Evolutionary conservation across 2,113 vertebrate genomes (phyloP), one percentile per base, ranked within the genome.

Genomic region (Hemiscyllium ocellatum): DNA sequence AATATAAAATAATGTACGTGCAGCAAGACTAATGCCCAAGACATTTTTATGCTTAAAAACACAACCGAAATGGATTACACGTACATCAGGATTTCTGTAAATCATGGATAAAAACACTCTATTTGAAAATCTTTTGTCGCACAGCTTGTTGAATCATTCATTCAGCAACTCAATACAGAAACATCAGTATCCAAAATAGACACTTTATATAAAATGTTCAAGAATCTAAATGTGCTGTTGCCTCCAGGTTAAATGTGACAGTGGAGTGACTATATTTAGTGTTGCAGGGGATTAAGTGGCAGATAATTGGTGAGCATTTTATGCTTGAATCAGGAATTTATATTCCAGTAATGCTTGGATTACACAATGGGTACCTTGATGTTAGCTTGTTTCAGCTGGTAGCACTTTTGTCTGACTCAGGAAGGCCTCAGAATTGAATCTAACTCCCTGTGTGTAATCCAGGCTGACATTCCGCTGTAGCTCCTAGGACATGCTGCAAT

Each of bases 261-360:
- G 33, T n/a, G 29, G 26, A 61, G 29, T 61, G 29, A 61, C 87
- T n/a, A n/a, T 65, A 91, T 91, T 91, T 91, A 91, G 87, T 6
- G 87, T 61, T 91, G 87, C 56, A 65, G 87, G 87, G 56, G 87
- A 91, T 91, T 91, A 91, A 91, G 52, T 19, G 87, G 87, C 29
- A 91, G 87, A 61, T 91, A 65, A 91, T 90, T 61, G 87, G 87
- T 90, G 87, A 89, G 50, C 47, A 50, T 90, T 90, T 61, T 90
- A n/a, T 91, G 56, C 33, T 91, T 20, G 29, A 65, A 91, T 15
- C 87, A 91, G 26, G 56, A 91, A 65, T 65, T 65, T 90, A 19
- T 90, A 65, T 90, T 90, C 56, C 29, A 90, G 56, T 61, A 91
- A 91, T 33, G 52, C 52, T n/a, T 91, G 87, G 29, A 91, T 91